phyloP scores from a whole-genome alignment of 1,140 invertebrate species.

The Drosophila jambulina region DNA sequence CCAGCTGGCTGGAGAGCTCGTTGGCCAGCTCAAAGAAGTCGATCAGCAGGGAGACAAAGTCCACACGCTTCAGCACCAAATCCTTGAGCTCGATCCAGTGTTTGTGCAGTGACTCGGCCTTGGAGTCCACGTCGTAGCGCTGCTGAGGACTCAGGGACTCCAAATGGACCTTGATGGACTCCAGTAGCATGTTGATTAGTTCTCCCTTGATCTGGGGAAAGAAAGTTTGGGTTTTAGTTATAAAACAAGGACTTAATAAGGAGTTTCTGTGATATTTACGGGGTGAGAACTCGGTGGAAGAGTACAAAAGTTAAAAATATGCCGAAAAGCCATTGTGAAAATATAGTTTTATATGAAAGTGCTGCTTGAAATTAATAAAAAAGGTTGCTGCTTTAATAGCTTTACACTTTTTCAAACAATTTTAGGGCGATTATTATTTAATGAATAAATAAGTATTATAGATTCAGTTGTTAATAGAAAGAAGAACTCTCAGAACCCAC shows the following conservation, averaged over 20 bases:
- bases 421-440: not conserved
- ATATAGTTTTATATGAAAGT: not conserved
- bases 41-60: conserved; percentile 88
- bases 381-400: not conserved
- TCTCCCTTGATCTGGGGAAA: conserved; percentile 88
- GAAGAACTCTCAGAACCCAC: conserved; percentile 78
- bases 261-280: not conserved
- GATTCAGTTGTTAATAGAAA: not conserved
- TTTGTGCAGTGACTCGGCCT: conserved; percentile 88
- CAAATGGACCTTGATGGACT: conserved; percentile 88
- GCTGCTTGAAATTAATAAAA: conserved; percentile 5
- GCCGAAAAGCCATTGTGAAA: not conserved
- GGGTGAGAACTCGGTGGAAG: not conserved
- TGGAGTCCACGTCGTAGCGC: conserved; percentile 88
- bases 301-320: conserved; percentile 1
- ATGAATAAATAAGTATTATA: not conserved
- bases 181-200: conserved; percentile 88
- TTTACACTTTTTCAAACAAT: not conserved
- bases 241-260: not conserved
- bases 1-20: conserved; percentile 89
- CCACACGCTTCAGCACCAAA: conserved; percentile 88
- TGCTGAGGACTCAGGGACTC: conserved; percentile 89
- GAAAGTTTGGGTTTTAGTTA: not conserved
- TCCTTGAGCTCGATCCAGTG: conserved; percentile 89
- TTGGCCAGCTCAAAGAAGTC: conserved; percentile 91